Evolutionary conservation across 2,888 invertebrate species (phyloP), one percentile per base, ranked within the genome.

Genomic region (Oligia fasciuncula): DNA sequence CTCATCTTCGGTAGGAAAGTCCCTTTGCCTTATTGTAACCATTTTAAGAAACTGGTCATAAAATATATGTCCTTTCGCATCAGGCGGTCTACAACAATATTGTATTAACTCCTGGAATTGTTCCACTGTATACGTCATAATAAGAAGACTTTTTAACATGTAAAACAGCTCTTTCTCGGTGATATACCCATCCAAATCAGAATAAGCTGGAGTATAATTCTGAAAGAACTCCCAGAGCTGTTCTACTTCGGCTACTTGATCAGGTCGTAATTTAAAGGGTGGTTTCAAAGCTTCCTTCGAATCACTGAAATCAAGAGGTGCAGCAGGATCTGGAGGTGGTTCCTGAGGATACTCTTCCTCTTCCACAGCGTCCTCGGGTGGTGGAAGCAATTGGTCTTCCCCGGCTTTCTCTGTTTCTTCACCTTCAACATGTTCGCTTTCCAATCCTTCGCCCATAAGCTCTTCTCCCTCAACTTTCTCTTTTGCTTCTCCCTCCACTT

Each of bases 1-100:
- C 90, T 96, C 96, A 29, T 96, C 96, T 90, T 96, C 96, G 60
- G 93, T 80, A 0, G 91, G 91, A 79, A 94, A 91, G 83, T 95
- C 94, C 83, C 96, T 91, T 88, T 96, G 95, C 11, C 96, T 89
- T 29, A 96, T 85, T 3, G 92, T 95, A 0, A 96, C 95, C 88
- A 96, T 96, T 91, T 94, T 94, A 1, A 95, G 75, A 91, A 96
- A 96, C 84, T 96, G 96, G 0, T 96, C 94, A 84, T 88, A 96
- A 62, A 69, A 92, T 8, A 96, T 96, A 85, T 96, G 95, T 0
- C 95, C 96, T 68, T 95, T 86, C 43, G 95, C 94, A 90, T 96
- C 93, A 54, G 94, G 92, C 35, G 96, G 96, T 86, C 93, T 93
- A 19, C 94, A 94, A 89, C 95, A 96, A 87, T 81, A 96, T 3